Conservation (phyloP, 2,888 invertebrate genomes). For the Tethea ocularis region DNA sequence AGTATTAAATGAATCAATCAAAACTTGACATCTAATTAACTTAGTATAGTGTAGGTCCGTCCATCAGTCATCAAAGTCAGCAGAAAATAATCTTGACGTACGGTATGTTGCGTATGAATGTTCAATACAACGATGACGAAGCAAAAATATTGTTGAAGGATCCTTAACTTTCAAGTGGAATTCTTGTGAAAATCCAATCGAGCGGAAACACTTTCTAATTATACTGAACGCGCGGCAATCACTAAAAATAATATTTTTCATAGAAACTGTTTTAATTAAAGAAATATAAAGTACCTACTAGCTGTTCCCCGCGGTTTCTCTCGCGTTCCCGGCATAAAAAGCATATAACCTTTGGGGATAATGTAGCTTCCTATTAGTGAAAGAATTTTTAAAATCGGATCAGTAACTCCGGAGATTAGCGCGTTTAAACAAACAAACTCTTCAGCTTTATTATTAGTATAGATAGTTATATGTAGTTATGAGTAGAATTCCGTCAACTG, state of each 20-base stretch:
- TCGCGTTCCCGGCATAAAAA: no score
- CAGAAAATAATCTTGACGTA: neutral
- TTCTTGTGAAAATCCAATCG: constrained; percentile 22
- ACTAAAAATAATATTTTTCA: neutral
- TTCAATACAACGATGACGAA: neutral
- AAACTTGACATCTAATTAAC: no score
- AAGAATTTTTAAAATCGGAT: no score
- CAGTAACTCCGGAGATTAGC: no score
- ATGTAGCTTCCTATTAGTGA: no score
- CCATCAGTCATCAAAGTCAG: neutral
- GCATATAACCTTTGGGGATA: no score
- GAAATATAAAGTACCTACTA: neutral
- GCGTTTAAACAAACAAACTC: no score
- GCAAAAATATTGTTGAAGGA: neutral
- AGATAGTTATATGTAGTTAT: no score
- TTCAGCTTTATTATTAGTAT: no score
- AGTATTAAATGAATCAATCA: no score
- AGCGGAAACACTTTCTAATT: constrained; percentile 15
- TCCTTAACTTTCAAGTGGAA: constrained; percentile 27
- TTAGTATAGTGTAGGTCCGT: neutral
- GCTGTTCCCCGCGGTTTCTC: no score
- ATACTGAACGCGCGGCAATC: neutral
- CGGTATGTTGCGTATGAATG: neutral
- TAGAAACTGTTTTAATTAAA: neutral
- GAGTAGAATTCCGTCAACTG: neutral